phyloP scores from a whole-genome alignment of 2,797 vertebrate genomes.

The Rhabdophis nuchalis region DNA sequence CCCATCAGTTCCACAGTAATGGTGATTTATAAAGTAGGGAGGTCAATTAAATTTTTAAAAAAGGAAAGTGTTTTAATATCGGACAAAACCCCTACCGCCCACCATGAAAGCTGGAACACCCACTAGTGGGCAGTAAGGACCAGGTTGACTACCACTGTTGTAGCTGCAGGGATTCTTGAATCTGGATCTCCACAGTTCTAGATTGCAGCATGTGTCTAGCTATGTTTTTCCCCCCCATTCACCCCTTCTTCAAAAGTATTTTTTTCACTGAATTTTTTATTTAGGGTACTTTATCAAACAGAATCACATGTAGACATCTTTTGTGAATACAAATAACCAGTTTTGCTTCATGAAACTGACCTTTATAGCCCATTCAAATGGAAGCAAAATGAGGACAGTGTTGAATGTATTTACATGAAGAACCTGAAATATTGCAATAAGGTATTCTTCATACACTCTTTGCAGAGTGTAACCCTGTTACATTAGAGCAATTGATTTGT shows the following conservation, averaged over 20 bases:
- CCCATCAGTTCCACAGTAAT: no score
- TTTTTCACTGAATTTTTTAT: neutral
- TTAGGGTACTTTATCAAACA: neutral
- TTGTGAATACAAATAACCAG: neutral
- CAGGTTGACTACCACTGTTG: no score
- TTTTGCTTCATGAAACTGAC: neutral
- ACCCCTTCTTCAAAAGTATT: neutral
- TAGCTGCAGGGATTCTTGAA: neutral
- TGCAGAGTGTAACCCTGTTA: neutral
- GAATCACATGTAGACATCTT: neutral
- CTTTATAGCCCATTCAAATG: neutral
- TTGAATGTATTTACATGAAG: neutral
- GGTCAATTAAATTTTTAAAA: no score
- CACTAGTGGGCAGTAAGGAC: no score
- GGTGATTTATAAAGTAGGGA: no score
- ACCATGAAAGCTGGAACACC: no score
- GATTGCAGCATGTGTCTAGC: neutral
- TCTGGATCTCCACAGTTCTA: neutral
- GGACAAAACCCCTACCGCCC: no score
- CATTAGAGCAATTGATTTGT: neutral
- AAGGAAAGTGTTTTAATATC: no score
- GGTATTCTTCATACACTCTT: neutral
- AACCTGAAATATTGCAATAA: neutral
- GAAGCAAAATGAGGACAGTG: neutral
- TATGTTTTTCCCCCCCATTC: neutral